Evolutionary conservation across 2,797 vertebrate species (phyloP), one percentile per base, ranked within the genome.

Genomic region (Otolemur crassicaudatus): DNA sequence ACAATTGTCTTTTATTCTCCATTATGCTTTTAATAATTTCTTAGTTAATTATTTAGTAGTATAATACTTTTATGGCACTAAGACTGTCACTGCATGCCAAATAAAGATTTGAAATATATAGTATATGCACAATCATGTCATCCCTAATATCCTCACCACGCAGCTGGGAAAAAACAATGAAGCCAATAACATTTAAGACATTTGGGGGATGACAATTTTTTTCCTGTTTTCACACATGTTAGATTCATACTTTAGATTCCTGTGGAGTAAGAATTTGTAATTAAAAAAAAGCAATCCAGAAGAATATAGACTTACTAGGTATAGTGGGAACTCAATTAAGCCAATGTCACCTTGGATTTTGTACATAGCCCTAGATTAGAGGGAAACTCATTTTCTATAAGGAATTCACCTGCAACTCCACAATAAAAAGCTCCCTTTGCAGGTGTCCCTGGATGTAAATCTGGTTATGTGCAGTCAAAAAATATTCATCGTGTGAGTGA

Each of bases 1-100:
- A 70, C 86, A 94, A 87, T 98, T 97, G 89, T 97, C 97, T 98
- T 98, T 97, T 95, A 96, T 94, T 93, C 60, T 94, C n/a, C 91
- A 81, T 94, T 95, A 93, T 96, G 91, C 81, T 95, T 97, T 96
- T 96, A 91, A 97, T 95, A 96, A 97, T 96, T 95, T 97, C 73
- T 94, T 90, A 94, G 90, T 97, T 96, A 97, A 97, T 95, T 97
- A 97, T 95, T 97, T 96, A 97, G 75, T 60, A 95, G 69, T 81
- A 72, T 96, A 88, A 91, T 92, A 91, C 70, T 97, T 97, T 94
- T 76, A 96, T 89, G 67, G 82, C 67, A 73, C 34, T 82, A 80
- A 56, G 31, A 80, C 65, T 90, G 70, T 90, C 65, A 73, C 60
- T 84, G 72, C 23, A 96, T 92, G 91, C 34, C 70, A 96, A 97